Evolutionary conservation across 2,113 vertebrate species (phyloP).

Genomic region (Lycaon pictus): DNA sequence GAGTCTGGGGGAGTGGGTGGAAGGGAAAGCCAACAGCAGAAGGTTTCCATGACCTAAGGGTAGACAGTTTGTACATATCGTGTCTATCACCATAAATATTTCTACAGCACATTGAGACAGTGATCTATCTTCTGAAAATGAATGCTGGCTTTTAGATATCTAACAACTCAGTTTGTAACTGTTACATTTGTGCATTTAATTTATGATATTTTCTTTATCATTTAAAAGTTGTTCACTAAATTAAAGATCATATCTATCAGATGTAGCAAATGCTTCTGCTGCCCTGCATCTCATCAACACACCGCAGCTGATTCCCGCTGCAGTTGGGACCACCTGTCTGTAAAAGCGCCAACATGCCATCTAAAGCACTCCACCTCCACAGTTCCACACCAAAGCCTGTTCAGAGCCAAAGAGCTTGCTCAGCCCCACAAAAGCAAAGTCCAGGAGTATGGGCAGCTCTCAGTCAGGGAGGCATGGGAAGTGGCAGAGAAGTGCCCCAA

Average conservation of each 20-base stretch:
- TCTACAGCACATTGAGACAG: constrained; percentile 18
- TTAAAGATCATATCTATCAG: neutral
- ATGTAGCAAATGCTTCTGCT: neutral
- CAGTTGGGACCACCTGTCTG: neutral
- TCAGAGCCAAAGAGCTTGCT: neutral
- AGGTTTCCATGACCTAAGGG: constrained; percentile 1
- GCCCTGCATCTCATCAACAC: neutral
- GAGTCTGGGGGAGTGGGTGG: neutral
- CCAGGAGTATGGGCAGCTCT: neutral
- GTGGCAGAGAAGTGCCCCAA: too few species aligned
- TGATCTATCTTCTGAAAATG: constrained; percentile 19
- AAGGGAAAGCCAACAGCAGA: neutral
- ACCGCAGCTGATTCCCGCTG: neutral
- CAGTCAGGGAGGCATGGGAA: neutral
- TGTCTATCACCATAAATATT: constrained; percentile 13
- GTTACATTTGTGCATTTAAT: neutral
- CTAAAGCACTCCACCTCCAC: neutral
- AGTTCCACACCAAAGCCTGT: neutral
- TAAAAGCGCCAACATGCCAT: neutral
- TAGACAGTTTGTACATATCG: neutral
- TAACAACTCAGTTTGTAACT: neutral
- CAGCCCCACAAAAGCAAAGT: neutral
- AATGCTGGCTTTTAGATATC: neutral
- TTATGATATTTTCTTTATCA: neutral
- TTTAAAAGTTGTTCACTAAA: constrained; percentile 13